phyloP scores from a whole-genome alignment of 2,113 vertebrate species.

The Vireo altiloquus region DNA sequence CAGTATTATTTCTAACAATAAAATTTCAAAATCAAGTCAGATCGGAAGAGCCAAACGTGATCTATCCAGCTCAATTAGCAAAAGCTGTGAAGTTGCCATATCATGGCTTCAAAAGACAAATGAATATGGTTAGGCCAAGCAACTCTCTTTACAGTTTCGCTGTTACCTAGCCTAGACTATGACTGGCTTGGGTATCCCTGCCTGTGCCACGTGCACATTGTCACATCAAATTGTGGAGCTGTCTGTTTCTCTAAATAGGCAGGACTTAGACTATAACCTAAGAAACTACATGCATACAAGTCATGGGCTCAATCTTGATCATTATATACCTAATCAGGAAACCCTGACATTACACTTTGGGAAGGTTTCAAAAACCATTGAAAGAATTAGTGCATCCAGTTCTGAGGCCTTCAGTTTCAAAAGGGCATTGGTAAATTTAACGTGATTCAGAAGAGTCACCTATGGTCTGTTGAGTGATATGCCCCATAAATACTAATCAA shows the following conservation, averaged over 20 bases:
- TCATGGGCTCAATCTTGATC: not conserved
- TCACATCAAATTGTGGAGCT: not conserved
- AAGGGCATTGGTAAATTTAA: not conserved
- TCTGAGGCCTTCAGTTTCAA: not conserved
- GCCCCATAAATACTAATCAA: not conserved
- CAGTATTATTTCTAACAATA: not conserved
- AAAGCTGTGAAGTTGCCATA: not conserved
- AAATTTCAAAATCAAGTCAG: not conserved
- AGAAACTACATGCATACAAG: not conserved
- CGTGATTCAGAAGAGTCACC: not conserved
- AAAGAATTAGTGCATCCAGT: not conserved
- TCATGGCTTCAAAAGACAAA: not conserved
- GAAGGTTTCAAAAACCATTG: not conserved
- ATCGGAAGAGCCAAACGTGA: not conserved
- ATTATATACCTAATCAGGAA: not conserved
- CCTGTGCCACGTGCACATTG: accelerated
- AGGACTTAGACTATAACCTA: not conserved
- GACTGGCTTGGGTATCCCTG: not conserved
- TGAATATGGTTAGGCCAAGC: not conserved
- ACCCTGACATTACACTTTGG: not conserved
- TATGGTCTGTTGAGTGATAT: not conserved
- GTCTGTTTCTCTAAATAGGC: not conserved
- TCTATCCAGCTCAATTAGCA: not conserved
- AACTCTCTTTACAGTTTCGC: not conserved
- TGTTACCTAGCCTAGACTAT: not conserved